Evolutionary conservation across 2,113 vertebrate genomes (phyloP).

Genomic region (pig (Sus scrofa)): T2T-Sscrofa CM000812.6:199918501-199919000

Average conservation of each 20-base stretch:
- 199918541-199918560: neutral
- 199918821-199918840: constrained; percentile 89
- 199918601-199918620: neutral
- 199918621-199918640: neutral
- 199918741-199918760: constrained; percentile 94
- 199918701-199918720: constrained; percentile 95
- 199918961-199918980: constrained; percentile 45
- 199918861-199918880: constrained; percentile 79
- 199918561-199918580: neutral
- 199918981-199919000: constrained; percentile 84
- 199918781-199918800: constrained; percentile 80
- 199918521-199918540: neutral
- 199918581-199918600: neutral
- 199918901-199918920: constrained; percentile 88
- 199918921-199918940: constrained; percentile 85
- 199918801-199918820: constrained; percentile 78
- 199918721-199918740: constrained; percentile 97
- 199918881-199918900: constrained; percentile 90
- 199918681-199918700: constrained; percentile 95
- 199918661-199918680: constrained; percentile 81
- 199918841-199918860: constrained; percentile 93
- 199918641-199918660: neutral
- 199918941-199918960: constrained; percentile 77
- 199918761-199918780: constrained; percentile 92
- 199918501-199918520: neutral